Evolutionary conservation across 1,140 invertebrate genomes (phyloP).

Genomic region (Drosophila pseudoananassae): DNA sequence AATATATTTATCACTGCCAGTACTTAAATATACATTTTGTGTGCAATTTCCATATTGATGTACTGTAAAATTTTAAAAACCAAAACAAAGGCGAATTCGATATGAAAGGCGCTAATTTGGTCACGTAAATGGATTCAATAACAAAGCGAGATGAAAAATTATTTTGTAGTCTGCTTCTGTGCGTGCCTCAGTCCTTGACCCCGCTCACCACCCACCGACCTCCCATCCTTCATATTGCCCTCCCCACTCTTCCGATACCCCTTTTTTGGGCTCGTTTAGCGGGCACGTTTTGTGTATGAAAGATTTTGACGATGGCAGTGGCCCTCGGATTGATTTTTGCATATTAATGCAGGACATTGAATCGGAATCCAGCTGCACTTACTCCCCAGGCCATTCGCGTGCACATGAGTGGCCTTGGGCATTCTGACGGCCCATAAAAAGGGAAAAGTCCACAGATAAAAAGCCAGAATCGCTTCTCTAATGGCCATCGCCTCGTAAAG

Average conservation of each 20-base stretch:
- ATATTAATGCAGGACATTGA: conserved; percentile 48
- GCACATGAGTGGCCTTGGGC: conserved; percentile 24
- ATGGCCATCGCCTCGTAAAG: conserved; percentile 45
- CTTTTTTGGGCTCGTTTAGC: conserved; percentile 1
- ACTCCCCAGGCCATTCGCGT: conserved; percentile 7
- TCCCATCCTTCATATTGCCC: too few relatives aligned
- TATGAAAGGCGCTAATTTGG: conserved; percentile 28
- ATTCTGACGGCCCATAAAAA: conserved; percentile 28
- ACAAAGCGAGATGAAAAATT: conserved; percentile 35
- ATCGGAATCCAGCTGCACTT: conserved; percentile 19
- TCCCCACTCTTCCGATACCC: not conserved
- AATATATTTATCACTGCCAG: not conserved
- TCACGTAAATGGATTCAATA: conserved; percentile 60
- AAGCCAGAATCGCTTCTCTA: conserved; percentile 25
- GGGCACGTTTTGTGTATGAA: conserved; percentile 61
- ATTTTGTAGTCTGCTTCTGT: conserved; percentile 30
- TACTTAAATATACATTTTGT: conserved; percentile 5
- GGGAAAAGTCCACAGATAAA: conserved; percentile 13
- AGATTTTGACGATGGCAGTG: conserved; percentile 45
- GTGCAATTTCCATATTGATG: conserved; percentile 20
- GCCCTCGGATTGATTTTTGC: conserved; percentile 57
- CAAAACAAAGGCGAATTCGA: conserved; percentile 8
- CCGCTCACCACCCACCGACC: not conserved
- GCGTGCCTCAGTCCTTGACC: conserved; percentile 38
- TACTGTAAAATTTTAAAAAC: conserved; percentile 13